Evolutionary conservation across 2,113 vertebrate genomes (phyloP).

Genomic region (Rhinogobius similis): DNA sequence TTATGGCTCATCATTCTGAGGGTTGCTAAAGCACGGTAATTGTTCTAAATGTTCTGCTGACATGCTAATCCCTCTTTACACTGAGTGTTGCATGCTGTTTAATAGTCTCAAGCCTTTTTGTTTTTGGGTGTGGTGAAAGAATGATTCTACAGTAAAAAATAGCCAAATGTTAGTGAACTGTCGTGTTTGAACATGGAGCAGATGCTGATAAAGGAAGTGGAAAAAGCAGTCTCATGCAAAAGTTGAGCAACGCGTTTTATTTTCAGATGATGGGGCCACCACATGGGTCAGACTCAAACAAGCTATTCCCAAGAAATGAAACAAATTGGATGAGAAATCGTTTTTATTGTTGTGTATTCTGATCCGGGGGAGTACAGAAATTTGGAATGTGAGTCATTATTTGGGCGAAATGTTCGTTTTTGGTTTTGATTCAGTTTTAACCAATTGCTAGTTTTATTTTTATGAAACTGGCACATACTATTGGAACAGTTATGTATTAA

Average conservation of each 20-base stretch:
- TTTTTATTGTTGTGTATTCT: not conserved
- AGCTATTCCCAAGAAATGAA: slow-evolving; percentile 25
- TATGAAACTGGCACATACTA: no score
- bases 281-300: slow-evolving; percentile 35
- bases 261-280: slow-evolving; percentile 39
- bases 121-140: slow-evolving; percentile 40
- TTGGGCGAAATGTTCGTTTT: no score
- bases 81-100: slow-evolving; percentile 28
- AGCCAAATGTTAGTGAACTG: slow-evolving; percentile 36
- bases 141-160: slow-evolving; percentile 12
- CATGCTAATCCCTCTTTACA: slow-evolving; percentile 8
- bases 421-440: no score
- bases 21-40: not conserved
- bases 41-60: slow-evolving; percentile 7
- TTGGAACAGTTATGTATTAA: no score
- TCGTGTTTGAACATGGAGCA: slow-evolving; percentile 50
- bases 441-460: no score
- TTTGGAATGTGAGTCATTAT: no score
- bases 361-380: no score
- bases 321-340: slow-evolving; percentile 2
- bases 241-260: slow-evolving; percentile 59
- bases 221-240: slow-evolving; percentile 33
- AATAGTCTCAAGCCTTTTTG: slow-evolving; percentile 55
- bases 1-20: no score
- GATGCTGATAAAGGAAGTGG: slow-evolving; percentile 62